Evolutionary conservation across 2,888 invertebrate genomes (phyloP).

Genomic region (Apocheima hispidaria): DNA sequence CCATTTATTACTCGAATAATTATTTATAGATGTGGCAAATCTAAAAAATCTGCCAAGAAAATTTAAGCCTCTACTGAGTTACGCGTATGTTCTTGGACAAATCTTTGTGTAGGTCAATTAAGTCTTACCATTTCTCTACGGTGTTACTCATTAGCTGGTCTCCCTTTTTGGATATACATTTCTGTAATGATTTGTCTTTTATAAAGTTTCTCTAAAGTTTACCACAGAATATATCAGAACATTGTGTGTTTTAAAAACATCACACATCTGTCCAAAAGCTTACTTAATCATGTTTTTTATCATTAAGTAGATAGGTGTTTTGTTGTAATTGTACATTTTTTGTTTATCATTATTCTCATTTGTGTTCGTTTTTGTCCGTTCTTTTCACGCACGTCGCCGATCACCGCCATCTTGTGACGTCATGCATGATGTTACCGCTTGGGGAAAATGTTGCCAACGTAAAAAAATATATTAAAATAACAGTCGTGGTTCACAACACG

Average conservation of each 20-base stretch:
- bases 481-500: constrained; percentile 92
- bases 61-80: too few relatives aligned
- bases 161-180: too few relatives aligned
- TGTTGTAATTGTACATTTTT: constrained; percentile 1
- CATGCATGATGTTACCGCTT: constrained; percentile 75
- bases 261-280: background rate
- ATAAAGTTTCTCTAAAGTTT: too few relatives aligned
- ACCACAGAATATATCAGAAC: constrained; percentile 3
- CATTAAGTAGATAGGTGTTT: background rate
- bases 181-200: too few relatives aligned
- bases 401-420: constrained; percentile 77
- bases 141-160: too few relatives aligned
- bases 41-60: too few relatives aligned
- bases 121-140: too few relatives aligned
- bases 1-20: too few relatives aligned
- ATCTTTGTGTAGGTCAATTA: too few relatives aligned
- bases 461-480: constrained; percentile 42
- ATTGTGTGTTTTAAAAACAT: background rate
- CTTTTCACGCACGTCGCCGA: constrained; percentile 55
- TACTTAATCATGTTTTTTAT: background rate
- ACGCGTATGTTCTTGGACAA: too few relatives aligned
- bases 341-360: constrained; percentile 37
- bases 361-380: constrained; percentile 41
- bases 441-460: constrained; percentile 52
- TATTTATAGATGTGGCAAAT: too few relatives aligned